Base-by-base conservation (phyloP, 2,113 vertebrate genomes). In the Pagrus major region DNA sequence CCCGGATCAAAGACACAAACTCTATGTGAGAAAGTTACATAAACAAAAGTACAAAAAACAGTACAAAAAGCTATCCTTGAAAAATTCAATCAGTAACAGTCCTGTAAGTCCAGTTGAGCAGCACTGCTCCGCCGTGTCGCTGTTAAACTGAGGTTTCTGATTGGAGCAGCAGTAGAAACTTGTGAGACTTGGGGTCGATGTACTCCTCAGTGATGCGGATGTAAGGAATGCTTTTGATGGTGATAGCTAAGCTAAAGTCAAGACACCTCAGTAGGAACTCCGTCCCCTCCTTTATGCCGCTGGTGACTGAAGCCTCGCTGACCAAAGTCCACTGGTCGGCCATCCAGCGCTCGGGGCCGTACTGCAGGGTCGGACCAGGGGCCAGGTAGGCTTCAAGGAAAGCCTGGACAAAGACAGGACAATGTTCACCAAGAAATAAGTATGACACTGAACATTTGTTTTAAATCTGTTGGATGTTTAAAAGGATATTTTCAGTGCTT, bases 281-380 rank as follows among this genome's bases (percentile, higher is more conserved):
- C 0, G 95, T 91, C 1, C 96, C 97, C 0, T 98, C 96, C 67
- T 96, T 96, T 52, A 99, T 86, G 70, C 96, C 95, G 0, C 94
- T 96, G 77, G 97, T 99, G 76, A 99, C 97, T 0, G 97, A 96
- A 27, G 97, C 97, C 91, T 99, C 97, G 29, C 97, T 98, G 81
- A 98, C 95, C 93, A 99, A 89, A 0, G 96, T 98, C 98, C 98
- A 99, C 94, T 98, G 97, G 88, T 97, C 97, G 54, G 96, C 96
- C 94, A 97, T 93, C 96, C 97, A 97, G 80, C 96, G 96, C 54
- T 98, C 97, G 21, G 95, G 95, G 78, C 96, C 96, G 80, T 99
- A 99, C 93, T 98, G 97, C 89, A 99, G 96, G 81, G 97, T 98
- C 20, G 98, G 98, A 0, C 98, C 97, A 0, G 98, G 96, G 0